Evolutionary conservation across 2,113 vertebrate species (phyloP), one percentile per base, ranked within the genome.

Genomic region (Eptesicus fuscus): DNA sequence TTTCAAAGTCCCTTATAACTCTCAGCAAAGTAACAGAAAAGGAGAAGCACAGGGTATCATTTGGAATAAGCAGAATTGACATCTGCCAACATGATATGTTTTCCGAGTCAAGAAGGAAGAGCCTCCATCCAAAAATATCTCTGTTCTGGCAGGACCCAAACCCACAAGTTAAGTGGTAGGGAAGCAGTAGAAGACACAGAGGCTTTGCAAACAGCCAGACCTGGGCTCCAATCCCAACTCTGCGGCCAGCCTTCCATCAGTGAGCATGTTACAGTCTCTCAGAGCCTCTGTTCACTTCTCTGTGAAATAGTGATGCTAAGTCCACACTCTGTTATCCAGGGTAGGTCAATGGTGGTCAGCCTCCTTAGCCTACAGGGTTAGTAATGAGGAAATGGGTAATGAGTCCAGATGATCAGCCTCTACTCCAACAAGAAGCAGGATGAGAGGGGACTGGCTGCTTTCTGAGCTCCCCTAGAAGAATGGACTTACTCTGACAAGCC

Each of bases 41-140:
- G 61, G 40, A 83, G 37, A 96, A 90, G 17, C 44, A 84, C 32
- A 56, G 5, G 40, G 23, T 84, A 17, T 94, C 95, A 67, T 80
- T 67, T 87, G 22, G 87, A 88, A 90, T 35, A 87, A 89, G 35
- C n/a, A 93, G 51, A 96, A 87, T 9, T 90, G 83, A 51, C 63
- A 89, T 93, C 51, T 37, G n/a, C 65, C 47, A 59, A 82, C 44
- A 61, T 51, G 53, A 61, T n/a, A 6, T 23, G 37, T 79, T 95
- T 93, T 88, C 35, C 78, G 69, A 83, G 7, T 61, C 49, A 94
- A 88, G 53, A 96, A 87, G 35, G 65, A 93, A 96, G 47, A 86
- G 30, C 22, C 44, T 91, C 6, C 12, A 51, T 92, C 47, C 49
- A 83, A 93, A 96, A 96, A 88, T 89, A 85, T 74, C 93, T 83